These are phyloP conservation scores for Porites evermanni DNA, from an alignment of 92 coral and sea anemone species.

Conservation along the genomic window DNA sequence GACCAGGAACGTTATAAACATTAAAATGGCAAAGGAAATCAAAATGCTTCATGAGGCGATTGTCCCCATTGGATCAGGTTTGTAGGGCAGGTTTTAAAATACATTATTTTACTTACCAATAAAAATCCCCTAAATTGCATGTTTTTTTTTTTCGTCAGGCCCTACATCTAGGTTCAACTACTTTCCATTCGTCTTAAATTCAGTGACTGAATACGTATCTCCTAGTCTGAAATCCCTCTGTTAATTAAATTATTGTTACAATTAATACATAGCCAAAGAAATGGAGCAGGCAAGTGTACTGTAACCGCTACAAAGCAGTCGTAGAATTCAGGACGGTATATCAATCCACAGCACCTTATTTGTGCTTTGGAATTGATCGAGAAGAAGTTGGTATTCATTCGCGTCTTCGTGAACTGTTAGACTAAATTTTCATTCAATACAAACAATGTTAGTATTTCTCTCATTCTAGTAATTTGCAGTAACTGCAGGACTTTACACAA, in stretches of 20 bases:
- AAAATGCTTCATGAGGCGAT: conserved; percentile 44
- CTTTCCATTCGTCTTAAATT: conserved; percentile 10
- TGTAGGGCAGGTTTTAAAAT: not conserved
- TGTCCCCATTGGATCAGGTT: conserved; percentile 74
- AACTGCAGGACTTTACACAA: conserved; percentile 34
- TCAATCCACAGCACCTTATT: conserved; percentile 12
- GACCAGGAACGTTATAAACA: conserved; percentile 42
- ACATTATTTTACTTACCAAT: conserved; percentile 1
- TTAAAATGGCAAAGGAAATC: conserved; percentile 61
- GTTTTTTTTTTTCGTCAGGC: no score
- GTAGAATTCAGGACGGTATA: conserved; percentile 6
- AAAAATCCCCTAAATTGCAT: not conserved
- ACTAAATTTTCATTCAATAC: not conserved
- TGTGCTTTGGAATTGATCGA: conserved; percentile 14
- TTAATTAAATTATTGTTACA: conserved; percentile 11
- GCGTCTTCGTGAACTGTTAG: conserved; percentile 5
- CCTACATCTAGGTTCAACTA: not conserved
- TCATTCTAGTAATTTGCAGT: conserved; percentile 43
- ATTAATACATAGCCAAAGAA: conserved; percentile 10
- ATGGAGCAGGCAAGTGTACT: conserved; percentile 9
- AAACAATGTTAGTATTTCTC: conserved; percentile 14
- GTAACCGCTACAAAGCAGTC: conserved; percentile 1
- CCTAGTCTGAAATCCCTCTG: conserved; percentile 5
- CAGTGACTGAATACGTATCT: not conserved
- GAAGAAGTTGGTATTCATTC: conserved; percentile 8